Conservation (phyloP, 2,113 vertebrate genomes). For the Hoplias malabaricus region DNA sequence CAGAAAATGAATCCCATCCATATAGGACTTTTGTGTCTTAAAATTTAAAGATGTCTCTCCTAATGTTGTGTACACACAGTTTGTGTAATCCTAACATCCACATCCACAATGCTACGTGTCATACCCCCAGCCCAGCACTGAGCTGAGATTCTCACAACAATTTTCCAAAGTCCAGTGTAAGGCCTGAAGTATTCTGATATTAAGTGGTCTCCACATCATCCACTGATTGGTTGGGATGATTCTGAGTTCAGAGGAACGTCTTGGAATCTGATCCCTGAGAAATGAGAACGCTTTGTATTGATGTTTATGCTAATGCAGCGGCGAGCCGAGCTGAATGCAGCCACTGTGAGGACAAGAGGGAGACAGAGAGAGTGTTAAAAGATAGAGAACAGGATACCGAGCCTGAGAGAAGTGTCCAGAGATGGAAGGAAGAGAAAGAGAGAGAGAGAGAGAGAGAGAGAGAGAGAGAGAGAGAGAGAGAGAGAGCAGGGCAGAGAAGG, state of each 20-base stretch:
- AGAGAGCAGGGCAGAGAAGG: not conserved
- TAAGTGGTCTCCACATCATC: no score
- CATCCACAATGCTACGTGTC: no score
- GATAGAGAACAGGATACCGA: not conserved
- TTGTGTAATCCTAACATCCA: no score
- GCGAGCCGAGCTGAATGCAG: not conserved
- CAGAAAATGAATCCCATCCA: no score
- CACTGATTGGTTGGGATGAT: no score
- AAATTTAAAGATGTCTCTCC: no score
- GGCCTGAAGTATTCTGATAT: no score
- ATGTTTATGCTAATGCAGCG: slow-evolving; percentile 26
- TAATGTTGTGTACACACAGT: no score
- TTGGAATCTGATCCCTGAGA: not conserved
- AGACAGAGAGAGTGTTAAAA: not conserved
- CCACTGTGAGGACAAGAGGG: not conserved
- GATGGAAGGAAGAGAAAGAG: not conserved
- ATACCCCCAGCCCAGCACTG: no score
- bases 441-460: not conserved
- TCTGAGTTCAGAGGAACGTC: not conserved
- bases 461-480: not conserved
- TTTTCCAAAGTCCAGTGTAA: no score
- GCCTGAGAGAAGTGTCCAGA: not conserved
- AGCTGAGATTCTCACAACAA: no score
- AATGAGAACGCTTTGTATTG: not conserved
- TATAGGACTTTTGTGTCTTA: no score